phyloP scores from a whole-genome alignment of 2,797 vertebrate genomes.

The Macropus fuliginosus region DNA sequence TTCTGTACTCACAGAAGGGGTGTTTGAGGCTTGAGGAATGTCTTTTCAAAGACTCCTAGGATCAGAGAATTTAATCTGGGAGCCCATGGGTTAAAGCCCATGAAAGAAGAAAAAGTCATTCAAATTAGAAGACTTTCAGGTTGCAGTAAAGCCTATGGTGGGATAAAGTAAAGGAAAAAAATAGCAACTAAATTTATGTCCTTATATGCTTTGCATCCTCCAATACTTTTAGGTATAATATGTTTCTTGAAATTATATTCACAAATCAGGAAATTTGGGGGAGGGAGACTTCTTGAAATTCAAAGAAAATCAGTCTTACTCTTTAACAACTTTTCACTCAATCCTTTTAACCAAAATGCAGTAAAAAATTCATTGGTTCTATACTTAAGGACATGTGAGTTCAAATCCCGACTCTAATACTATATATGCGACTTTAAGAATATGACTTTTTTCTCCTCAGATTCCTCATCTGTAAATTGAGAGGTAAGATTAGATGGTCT shows the following conservation, averaged over 20 bases:
- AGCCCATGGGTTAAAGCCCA: constrained; percentile 44
- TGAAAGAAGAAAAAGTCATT: constrained; percentile 53
- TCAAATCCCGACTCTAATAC: background rate
- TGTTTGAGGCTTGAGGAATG: constrained; percentile 20
- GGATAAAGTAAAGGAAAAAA: background rate
- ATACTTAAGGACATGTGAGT: background rate
- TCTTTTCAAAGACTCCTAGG: background rate
- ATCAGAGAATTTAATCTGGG: background rate
- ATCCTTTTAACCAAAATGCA: background rate
- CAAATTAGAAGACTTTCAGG: constrained; percentile 31
- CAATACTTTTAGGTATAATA: background rate
- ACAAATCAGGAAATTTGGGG: background rate
- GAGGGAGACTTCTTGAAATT: background rate
- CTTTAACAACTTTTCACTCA: background rate
- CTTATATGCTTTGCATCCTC: background rate
- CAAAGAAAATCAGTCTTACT: constrained; percentile 3
- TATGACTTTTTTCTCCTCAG: background rate
- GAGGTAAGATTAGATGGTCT: background rate
- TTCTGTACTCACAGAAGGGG: constrained; percentile 55
- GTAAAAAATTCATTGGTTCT: background rate
- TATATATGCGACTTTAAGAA: background rate
- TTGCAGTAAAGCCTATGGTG: constrained; percentile 36
- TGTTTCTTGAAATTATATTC: background rate
- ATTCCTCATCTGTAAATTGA: background rate
- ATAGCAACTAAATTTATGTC: background rate